phyloP scores from a whole-genome alignment of 2,797 vertebrate species.

The Sylvilagus floridanus region DNA sequence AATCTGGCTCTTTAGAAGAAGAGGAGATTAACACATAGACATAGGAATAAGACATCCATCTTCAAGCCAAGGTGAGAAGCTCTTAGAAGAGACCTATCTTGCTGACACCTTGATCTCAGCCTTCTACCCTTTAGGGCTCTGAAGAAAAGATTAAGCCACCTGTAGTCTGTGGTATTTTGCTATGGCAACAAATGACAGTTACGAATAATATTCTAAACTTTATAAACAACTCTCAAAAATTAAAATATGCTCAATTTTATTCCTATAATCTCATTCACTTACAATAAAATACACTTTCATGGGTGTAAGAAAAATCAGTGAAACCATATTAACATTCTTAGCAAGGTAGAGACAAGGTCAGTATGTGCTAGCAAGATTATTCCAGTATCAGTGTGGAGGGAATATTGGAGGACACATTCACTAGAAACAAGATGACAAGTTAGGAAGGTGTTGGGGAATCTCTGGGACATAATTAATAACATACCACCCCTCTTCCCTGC shows the following conservation, averaged over 20 bases:
- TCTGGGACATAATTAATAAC: not conserved
- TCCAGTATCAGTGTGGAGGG: not conserved
- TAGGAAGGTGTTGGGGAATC: not conserved
- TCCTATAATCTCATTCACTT: not conserved
- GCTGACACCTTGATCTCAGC: not conserved
- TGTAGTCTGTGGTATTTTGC: not conserved
- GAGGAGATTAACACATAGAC: not conserved
- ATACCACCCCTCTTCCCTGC: not conserved
- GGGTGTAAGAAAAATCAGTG: not conserved
- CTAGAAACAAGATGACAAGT: not conserved
- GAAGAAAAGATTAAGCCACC: not conserved
- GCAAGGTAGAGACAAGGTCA: not conserved
- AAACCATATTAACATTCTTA: constrained; percentile 46
- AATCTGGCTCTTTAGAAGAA: not conserved
- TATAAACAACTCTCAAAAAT: constrained; percentile 29
- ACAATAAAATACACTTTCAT: not conserved
- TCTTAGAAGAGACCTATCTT: constrained; percentile 17
- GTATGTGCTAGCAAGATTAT: constrained; percentile 7
- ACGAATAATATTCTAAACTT: not conserved
- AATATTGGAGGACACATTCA: not conserved
- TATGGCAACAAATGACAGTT: not conserved
- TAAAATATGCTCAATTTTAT: not conserved
- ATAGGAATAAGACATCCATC: not conserved
- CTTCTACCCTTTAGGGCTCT: not conserved
- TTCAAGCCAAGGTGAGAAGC: not conserved